Evolutionary conservation across 1,140 invertebrate genomes (phyloP).

Genomic region (Trichoplusia ni): DNA sequence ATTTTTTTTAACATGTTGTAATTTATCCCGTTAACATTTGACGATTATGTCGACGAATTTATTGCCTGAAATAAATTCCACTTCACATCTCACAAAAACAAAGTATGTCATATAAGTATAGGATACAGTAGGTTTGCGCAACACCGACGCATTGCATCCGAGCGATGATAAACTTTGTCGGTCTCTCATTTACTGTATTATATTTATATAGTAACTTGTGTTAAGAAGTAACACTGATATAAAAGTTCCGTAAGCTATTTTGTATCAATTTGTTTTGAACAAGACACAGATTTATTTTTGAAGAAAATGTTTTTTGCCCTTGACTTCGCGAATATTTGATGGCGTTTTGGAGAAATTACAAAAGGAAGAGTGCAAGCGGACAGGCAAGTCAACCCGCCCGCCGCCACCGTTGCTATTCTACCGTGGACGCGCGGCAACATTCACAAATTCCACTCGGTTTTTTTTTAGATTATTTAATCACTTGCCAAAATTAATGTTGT

Average conservation of each 20-base stretch:
- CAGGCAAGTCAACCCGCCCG: slow-evolving; percentile 56
- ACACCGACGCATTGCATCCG: slow-evolving; percentile 74
- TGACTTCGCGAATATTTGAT: not conserved
- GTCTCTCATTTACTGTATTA: slow-evolving; percentile 33
- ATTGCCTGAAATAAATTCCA: no score
- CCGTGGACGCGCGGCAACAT: slow-evolving; percentile 46
- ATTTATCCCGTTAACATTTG: no score
- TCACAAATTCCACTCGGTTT: slow-evolving; percentile 54
- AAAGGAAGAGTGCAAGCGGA: slow-evolving; percentile 65
- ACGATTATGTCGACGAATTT: no score
- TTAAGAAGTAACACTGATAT: not conserved
- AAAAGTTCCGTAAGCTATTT: not conserved
- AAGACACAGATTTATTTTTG: not conserved
- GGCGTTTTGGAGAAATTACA: slow-evolving; percentile 64
- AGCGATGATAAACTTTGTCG: slow-evolving; percentile 79
- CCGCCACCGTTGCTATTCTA: slow-evolving; percentile 39
- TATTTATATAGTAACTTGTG: not conserved
- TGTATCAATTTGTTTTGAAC: not conserved
- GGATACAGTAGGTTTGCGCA: slow-evolving; percentile 63
- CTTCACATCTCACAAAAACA: not conserved
- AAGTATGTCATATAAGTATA: slow-evolving; percentile 18
- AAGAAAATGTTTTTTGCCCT: no score
- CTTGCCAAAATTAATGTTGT: slow-evolving; percentile 26
- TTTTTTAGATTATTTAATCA: slow-evolving; percentile 42
- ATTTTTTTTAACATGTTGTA: no score